Base-by-base conservation (phyloP, 2,113 vertebrate species). In the Damaliscus lunatus region DNA sequence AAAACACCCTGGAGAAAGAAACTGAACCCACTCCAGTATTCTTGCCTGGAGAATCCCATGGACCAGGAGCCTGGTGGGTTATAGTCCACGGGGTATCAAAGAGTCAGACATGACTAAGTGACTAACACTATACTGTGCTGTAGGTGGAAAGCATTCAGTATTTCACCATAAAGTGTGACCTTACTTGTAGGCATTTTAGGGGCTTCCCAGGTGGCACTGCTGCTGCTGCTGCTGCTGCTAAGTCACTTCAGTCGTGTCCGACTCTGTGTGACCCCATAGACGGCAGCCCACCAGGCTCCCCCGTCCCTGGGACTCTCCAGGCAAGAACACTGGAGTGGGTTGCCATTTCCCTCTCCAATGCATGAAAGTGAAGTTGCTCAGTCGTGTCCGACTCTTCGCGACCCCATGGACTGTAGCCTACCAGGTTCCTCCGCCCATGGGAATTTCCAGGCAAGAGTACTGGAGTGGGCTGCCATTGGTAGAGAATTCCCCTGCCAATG, bases 311-410 rank as follows among this genome's bases (percentile, higher is more conserved):
- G 57, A 12, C 27, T 59, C 57, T 27, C 25, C 57, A 59, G 57
- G 57, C 57, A 59, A 59, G 57, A 59, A 27, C 25, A 59, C 57
- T 27, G 25, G 25, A 59, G 25, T 59, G 25, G 25, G 57, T 59
- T 59, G 25, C 57, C 57, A 59, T 59, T 59, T 27, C 10, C 57
- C 27, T 59, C 57, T 59, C 57, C 25, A 59, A 27, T 12, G 4
- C 25, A 11, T 59, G 57, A 27, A 59, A 59, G 4, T 59, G 57
- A 59, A 59, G 57, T 59, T 27, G 10, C 25, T 59, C 57, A 27
- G 25, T 59, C 4, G 0, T 27, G 57, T 27, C 57, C 0, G 0
- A 59, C 57, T 59, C 57, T 27, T 59, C 0, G 57, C 0, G 0
- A 11, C 25, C 23, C 25, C 57, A 12, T 59, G 57, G 25, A 59